Evolutionary conservation across 2,113 vertebrate genomes (phyloP).

Genomic region (Lepus timidus): DNA sequence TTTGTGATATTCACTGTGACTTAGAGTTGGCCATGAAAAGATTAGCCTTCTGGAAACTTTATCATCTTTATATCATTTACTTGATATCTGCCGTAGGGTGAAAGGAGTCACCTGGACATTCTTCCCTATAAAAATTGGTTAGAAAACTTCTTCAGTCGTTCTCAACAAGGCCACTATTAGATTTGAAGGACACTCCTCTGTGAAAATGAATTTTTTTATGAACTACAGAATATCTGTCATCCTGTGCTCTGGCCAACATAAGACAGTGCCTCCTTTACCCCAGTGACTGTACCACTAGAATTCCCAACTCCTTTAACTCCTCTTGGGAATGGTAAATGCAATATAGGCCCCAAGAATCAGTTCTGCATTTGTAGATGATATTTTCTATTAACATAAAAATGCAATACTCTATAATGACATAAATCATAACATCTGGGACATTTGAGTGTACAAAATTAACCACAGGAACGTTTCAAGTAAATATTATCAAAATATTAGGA

Average conservation of each 20-base stretch:
- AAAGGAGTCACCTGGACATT: not conserved
- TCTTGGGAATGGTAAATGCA: not conserved
- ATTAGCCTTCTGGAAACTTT: not conserved
- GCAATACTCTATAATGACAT: not conserved
- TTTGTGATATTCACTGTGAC: not conserved
- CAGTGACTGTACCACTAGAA: not conserved
- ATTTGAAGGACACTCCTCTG: not conserved
- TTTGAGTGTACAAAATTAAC: not conserved
- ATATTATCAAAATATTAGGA: not conserved
- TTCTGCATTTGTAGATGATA: not conserved
- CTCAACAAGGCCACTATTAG: not conserved
- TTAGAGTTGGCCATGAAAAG: not conserved
- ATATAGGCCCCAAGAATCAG: not conserved
- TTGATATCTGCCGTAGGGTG: not conserved
- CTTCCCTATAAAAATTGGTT: not conserved
- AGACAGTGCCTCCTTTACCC: not conserved
- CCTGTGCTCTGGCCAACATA: not conserved
- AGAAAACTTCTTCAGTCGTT: not conserved
- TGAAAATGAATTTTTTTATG: not conserved
- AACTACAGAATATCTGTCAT: not conserved
- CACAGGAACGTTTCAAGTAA: not conserved
- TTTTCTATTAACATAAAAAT: constrained; percentile 35
- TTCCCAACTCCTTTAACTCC: not conserved
- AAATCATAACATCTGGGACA: not conserved
- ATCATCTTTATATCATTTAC: not conserved